Evolutionary conservation across 2,888 invertebrate species (phyloP).

Genomic region (Coronaproctus castanopsis): DNA sequence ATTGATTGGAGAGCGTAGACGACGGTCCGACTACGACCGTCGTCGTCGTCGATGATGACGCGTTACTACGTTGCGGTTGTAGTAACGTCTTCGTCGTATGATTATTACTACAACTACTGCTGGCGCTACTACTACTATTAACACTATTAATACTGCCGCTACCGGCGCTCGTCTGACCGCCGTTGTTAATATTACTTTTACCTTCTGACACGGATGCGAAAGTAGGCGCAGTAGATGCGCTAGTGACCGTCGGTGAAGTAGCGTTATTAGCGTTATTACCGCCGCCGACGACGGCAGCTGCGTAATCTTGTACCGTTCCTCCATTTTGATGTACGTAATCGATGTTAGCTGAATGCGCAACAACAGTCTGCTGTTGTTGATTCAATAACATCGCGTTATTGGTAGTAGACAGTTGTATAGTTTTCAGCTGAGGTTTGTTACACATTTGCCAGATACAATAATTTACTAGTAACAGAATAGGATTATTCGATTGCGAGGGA

Average conservation of each 20-base stretch:
- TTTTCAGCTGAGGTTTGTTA: neutral
- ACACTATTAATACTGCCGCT: neutral
- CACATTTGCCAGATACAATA: conserved; percentile 52
- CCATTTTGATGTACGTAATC: no score
- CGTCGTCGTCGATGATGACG: neutral
- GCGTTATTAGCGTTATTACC: conserved; percentile 6
- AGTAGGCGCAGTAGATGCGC: neutral
- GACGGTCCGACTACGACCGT: neutral
- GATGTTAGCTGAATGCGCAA: neutral
- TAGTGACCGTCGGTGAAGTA: neutral
- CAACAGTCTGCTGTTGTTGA: neutral
- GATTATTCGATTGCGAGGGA: conserved; percentile 30
- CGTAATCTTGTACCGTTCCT: no score
- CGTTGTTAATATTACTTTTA: neutral
- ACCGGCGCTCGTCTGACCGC: neutral
- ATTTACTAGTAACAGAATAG: conserved; percentile 49
- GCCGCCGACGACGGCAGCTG: neutral
- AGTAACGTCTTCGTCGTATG: neutral
- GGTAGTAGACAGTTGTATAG: conserved; percentile 17
- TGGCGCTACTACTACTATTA: neutral
- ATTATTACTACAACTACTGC: neutral
- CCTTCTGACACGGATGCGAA: neutral
- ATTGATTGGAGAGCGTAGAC: no score
- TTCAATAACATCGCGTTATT: conserved; percentile 22
- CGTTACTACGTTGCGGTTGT: neutral